Percentiles rank a stretch among this genome's conserved stretches.
Evolutionary conservation across 2,888 invertebrate genomes (phyloP).

Genomic region (Hedychridium roseum): DNA sequence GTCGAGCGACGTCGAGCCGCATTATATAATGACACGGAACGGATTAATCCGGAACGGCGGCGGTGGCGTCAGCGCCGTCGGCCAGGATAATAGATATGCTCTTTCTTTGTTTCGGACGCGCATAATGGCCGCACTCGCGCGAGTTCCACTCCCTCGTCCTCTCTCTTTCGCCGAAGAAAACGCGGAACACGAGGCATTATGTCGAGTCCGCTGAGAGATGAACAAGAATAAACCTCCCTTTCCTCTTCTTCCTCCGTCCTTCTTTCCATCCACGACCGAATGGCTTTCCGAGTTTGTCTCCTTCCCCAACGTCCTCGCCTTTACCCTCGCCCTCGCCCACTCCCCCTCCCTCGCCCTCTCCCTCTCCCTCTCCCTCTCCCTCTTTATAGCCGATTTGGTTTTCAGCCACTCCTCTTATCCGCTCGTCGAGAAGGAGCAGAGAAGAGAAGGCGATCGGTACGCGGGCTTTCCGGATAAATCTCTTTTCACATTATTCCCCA

Average conservation of each 20-base stretch:
- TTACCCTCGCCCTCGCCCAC: background rate
- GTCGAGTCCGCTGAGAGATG: constrained; percentile 38
- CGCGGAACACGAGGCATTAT: constrained; percentile 44
- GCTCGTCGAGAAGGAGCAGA: too few relatives aligned
- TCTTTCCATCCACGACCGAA: constrained; percentile 12
- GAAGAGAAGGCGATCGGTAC: too few relatives aligned
- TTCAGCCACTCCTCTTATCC: too few relatives aligned
- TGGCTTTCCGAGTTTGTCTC: constrained; percentile 38
- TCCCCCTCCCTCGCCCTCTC: constrained; percentile 6
- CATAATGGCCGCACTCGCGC: constrained; percentile 45
- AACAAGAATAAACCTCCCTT: constrained; percentile 37
- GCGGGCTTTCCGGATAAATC: too few relatives aligned
- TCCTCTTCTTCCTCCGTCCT: background rate
- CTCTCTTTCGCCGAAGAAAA: too few relatives aligned
- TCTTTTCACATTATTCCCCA: too few relatives aligned
- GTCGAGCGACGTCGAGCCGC: background rate
- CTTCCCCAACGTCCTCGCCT: constrained; percentile 33
- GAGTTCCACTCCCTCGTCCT: too few relatives aligned
- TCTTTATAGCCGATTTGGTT: too few relatives aligned
- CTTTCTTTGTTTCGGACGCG: constrained; percentile 41
- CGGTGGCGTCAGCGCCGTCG: constrained; percentile 22
- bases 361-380: constrained; percentile 16
- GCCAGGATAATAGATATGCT: constrained; percentile 44
- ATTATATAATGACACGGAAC: constrained; percentile 43
- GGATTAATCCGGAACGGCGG: constrained; percentile 41